These are phyloP conservation scores for Varanus salvator DNA, from an alignment of 2,113 vertebrate genomes.

Conservation along the genomic window DNA sequence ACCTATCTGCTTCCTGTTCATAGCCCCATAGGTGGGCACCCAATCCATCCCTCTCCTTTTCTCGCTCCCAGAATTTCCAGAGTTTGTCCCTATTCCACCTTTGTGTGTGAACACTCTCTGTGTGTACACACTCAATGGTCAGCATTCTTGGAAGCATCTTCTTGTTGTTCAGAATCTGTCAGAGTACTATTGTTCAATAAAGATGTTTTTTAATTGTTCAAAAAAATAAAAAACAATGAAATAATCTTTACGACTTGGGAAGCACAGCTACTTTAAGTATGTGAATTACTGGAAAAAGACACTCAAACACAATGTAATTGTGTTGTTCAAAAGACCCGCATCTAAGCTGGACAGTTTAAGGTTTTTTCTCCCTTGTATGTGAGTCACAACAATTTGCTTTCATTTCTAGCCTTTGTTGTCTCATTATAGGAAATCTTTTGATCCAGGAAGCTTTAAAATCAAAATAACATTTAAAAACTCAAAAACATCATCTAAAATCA, in stretches of 20 bases:
- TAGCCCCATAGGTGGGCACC: not conserved
- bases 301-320: slow-evolving; percentile 32
- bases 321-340: slow-evolving; percentile 27
- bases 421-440: slow-evolving; percentile 32
- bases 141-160: not conserved
- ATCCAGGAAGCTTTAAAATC: slow-evolving; percentile 18
- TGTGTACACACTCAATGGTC: not conserved
- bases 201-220: not conserved
- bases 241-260: not conserved
- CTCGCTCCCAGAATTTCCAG: not conserved
- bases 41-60: not conserved
- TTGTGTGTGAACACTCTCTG: not conserved
- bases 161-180: not conserved
- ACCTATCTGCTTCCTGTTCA: not conserved
- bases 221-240: not conserved
- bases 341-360: slow-evolving; percentile 30
- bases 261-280: not conserved
- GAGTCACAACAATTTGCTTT: slow-evolving; percentile 38
- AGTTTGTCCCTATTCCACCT: not conserved
- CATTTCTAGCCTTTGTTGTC: slow-evolving; percentile 46
- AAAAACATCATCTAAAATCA: slow-evolving; percentile 40
- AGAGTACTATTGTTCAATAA: slow-evolving; percentile 7
- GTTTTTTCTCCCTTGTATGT: not conserved
- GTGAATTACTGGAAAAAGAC: not conserved
- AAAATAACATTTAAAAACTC: not conserved